phyloP scores from a whole-genome alignment of 2,797 vertebrate genomes.

The Onychomys arenicola region DNA sequence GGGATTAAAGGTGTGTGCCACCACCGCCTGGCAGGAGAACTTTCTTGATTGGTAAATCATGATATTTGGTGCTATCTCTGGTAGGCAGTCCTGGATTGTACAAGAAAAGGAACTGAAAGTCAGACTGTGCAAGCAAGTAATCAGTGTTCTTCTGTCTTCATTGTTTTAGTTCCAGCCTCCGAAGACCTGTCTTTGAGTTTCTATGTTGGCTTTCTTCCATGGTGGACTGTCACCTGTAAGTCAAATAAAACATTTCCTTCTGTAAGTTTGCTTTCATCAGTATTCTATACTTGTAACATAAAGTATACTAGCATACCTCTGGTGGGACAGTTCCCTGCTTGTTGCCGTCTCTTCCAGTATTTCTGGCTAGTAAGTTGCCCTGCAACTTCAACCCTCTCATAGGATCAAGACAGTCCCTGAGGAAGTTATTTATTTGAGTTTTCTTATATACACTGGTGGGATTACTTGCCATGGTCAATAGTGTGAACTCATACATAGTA shows the following conservation, averaged over 20 bases:
- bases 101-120: not conserved
- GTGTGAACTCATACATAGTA: not conserved
- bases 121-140: not conserved
- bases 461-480: not conserved
- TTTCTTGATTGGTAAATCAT: not conserved
- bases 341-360: not conserved
- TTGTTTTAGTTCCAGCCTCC: not conserved
- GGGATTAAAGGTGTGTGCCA: no score
- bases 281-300: not conserved
- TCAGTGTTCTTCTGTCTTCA: no score
- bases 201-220: not conserved
- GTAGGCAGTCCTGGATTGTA: not conserved
- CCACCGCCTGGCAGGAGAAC: no score
- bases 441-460: not conserved
- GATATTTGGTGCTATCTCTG: not conserved
- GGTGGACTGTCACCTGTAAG: not conserved
- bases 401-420: not conserved
- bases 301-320: not conserved
- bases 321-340: not conserved
- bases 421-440: not conserved
- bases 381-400: not conserved
- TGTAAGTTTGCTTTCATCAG: not conserved
- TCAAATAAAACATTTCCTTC: not conserved
- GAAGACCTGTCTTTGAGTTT: not conserved
- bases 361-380: not conserved